A percentile compares a stretch with the other conserved stretches of the same genome.
Evolutionary conservation across 2,888 invertebrate species (phyloP).

Genomic region (Drosophila histrio): DNA sequence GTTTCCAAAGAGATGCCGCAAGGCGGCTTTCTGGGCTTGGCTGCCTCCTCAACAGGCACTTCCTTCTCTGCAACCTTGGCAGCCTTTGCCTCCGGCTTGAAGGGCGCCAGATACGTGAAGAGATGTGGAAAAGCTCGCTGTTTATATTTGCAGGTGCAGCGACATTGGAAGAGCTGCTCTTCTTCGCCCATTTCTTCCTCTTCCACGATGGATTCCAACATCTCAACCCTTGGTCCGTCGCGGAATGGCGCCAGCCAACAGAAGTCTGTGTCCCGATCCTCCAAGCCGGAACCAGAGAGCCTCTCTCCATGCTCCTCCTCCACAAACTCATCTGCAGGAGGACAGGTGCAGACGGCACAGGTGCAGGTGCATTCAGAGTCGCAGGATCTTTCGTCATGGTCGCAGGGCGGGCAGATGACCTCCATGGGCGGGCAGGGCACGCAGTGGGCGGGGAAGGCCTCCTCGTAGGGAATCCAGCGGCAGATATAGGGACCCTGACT

Average conservation of each 20-base stretch:
- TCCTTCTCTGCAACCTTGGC: background rate
- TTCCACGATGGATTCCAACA: background rate
- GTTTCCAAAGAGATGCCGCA: constrained; percentile 43
- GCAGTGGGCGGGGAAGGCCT: constrained; percentile 38
- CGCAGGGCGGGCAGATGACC: constrained; percentile 63
- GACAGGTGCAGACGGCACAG: constrained; percentile 54
- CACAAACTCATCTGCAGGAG: constrained; percentile 9
- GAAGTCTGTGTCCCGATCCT: constrained; percentile 63
- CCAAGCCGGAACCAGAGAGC: constrained; percentile 50
- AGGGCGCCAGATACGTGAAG: constrained; percentile 54
- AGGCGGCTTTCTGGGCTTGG: constrained; percentile 24
- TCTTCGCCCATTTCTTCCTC: constrained; percentile 1
- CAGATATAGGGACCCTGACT: constrained; percentile 78
- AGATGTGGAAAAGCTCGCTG: constrained; percentile 49
- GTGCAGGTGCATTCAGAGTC: constrained; percentile 63
- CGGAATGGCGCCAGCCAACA: constrained; percentile 65
- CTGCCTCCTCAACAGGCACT: background rate
- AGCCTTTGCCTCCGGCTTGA: constrained; percentile 3
- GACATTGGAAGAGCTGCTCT: constrained; percentile 35
- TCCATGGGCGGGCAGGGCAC: constrained; percentile 51
- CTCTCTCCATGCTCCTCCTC: constrained; percentile 58
- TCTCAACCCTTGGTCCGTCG: constrained; percentile 12
- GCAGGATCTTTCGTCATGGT: constrained; percentile 27
- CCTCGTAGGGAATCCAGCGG: constrained; percentile 66
- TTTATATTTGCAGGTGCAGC: constrained; percentile 51